Base-by-base conservation (phyloP, 2,113 vertebrate species). In the Cyphomyrus plagiostoma region DNA sequence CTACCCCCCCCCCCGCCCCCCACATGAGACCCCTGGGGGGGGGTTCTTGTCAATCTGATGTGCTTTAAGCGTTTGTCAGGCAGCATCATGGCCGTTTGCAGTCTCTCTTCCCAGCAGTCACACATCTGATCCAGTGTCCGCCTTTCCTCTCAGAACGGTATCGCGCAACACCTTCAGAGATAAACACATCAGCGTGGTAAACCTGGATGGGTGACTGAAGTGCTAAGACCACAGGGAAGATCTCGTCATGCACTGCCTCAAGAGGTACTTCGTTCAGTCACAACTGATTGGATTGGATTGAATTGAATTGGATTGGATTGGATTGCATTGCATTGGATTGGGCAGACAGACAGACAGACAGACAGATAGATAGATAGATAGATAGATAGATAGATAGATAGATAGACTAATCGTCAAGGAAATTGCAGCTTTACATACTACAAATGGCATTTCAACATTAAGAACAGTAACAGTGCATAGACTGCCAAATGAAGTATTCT, bases 11-110 rank as follows among this genome's bases (percentile, higher is more conserved):
- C 48, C 48, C 9, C 7, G 2, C 46, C 46, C 89, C 89, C 52
- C 70, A 6, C 62, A 90, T 85, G 90, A 70, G 35, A 89, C 80
- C 88, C 5, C 66, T 88, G 46, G 58, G 35, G 87, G 46, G 82
- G 74, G 26, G 6, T 17, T 84, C 48, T 77, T 77, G 70, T 77
- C 70, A 77, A 39, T 77, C 70, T 77, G 70, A 39, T 39, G 15
- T 19, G 35, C 70, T 39, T 77, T 77, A 17, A 19, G 70, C 70
- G 11, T 39, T 77, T 39, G 13, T 77, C 70, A 77, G 30, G 35
- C 15, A 77, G 70, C 70, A 77, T 77, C 42, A 35, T 17, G 35
- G 26, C 30, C 35, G 3, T 39, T 35, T 77, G 70, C 70, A 6
- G 70, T 35, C 70, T 77, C 4, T 19, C 35, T 39, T 77, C 30